phyloP scores from a whole-genome alignment of 2,113 vertebrate genomes.

The Istiophorus platypterus region DNA sequence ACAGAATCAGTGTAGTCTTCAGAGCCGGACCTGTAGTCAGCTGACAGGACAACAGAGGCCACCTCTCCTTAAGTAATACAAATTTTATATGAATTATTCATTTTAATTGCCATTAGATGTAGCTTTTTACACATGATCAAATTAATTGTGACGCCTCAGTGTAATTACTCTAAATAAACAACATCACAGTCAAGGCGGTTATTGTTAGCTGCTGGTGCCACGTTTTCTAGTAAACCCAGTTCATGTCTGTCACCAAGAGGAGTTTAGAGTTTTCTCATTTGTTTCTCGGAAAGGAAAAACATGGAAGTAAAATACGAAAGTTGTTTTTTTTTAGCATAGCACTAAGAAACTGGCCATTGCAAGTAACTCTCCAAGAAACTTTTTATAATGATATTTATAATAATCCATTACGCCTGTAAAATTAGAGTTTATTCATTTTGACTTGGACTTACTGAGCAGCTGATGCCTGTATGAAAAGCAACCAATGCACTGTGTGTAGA shows the following conservation, averaged over 20 bases:
- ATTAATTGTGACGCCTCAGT: not conserved
- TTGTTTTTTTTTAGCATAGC: not conserved
- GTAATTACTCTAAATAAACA: not conserved
- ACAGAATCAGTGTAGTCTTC: conserved; percentile 23
- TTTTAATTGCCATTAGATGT: not conserved
- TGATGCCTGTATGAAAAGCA: not conserved
- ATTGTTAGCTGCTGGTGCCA: not conserved
- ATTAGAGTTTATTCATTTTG: not conserved
- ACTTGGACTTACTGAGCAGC: not conserved
- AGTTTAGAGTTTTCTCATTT: not conserved
- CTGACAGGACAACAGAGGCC: conserved; percentile 3
- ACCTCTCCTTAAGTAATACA: not conserved
- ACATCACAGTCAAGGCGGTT: not conserved
- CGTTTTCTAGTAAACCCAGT: not conserved
- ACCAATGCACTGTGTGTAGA: not conserved
- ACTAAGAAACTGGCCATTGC: not conserved
- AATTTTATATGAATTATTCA: conserved; percentile 11
- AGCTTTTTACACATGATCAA: not conserved
- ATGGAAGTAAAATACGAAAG: not conserved
- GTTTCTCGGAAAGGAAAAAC: not conserved
- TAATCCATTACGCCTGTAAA: not conserved
- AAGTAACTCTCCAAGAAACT: not conserved
- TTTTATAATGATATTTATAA: not conserved
- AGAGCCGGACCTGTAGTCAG: conserved; percentile 1
- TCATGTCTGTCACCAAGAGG: not conserved